Percentiles rank a stretch among this genome's conserved stretches.
phyloP scores from a whole-genome alignment of 1,140 invertebrate species.

The Acyrthosiphon pisum region DNA sequence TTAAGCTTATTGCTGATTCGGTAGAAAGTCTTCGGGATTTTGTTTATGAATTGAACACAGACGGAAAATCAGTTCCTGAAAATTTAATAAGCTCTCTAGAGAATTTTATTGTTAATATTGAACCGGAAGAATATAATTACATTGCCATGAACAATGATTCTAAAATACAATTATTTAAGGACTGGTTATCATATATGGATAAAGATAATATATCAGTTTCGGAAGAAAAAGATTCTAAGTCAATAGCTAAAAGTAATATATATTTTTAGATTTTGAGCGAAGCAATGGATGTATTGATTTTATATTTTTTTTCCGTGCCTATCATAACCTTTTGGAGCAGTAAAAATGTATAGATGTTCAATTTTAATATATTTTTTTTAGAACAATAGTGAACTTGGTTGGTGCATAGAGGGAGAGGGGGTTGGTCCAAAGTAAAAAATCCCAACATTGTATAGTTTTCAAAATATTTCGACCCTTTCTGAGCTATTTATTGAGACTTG shows the following conservation, averaged over 20 bases:
- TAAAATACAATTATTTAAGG: conserved; percentile 56
- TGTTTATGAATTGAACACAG: conserved; percentile 12
- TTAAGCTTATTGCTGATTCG: conserved; percentile 55
- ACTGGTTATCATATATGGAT: conserved; percentile 39
- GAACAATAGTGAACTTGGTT: too few relatives aligned
- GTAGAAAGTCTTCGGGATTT: conserved; percentile 41
- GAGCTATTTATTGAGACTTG: too few relatives aligned
- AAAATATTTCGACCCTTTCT: too few relatives aligned
- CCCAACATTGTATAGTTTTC: too few relatives aligned
- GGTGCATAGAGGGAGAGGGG: too few relatives aligned
- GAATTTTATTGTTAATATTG: background rate
- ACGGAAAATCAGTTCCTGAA: conserved; percentile 24
- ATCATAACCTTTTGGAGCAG: too few relatives aligned
- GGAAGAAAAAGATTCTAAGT: background rate
- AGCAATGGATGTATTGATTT: too few relatives aligned
- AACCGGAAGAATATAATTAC: conserved; percentile 38
- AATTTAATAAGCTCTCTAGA: conserved; percentile 13
- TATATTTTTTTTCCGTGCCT: too few relatives aligned
- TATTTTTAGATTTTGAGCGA: background rate
- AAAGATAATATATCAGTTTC: background rate
- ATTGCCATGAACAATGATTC: conserved; percentile 40
- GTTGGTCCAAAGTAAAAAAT: too few relatives aligned
- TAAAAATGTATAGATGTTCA: too few relatives aligned
- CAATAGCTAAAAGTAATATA: background rate
- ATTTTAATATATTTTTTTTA: too few relatives aligned